Percentiles rank a stretch among this genome's conserved stretches.
Evolutionary conservation across 1,140 invertebrate species (phyloP).

Genomic region (Portunus trituberculatus): DNA sequence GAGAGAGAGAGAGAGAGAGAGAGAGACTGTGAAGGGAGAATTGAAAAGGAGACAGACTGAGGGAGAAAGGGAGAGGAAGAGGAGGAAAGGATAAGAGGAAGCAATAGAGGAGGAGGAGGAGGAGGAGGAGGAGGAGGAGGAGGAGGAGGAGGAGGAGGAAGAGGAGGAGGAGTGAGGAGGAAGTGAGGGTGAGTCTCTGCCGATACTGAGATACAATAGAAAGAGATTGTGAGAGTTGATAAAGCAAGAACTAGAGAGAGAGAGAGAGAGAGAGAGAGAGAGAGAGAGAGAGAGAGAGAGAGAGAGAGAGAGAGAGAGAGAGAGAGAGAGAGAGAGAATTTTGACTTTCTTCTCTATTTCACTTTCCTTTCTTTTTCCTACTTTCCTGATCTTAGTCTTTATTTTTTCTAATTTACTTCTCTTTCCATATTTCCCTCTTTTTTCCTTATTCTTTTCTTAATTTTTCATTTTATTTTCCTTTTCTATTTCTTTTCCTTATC

Average conservation of each 20-base stretch:
- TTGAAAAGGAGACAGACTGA: neutral
- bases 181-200: too few species aligned
- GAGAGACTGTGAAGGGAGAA: neutral
- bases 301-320: neutral
- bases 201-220: too few species aligned
- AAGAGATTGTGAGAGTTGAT: too few species aligned
- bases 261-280: neutral
- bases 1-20: neutral
- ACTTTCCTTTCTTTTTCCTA: neutral
- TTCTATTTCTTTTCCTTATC: neutral
- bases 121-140: neutral
- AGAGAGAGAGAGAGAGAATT: neutral
- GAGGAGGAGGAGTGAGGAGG: neutral
- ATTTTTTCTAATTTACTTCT: too few species aligned
- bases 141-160: neutral
- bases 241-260: neutral
- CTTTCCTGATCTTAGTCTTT: neutral
- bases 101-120: neutral
- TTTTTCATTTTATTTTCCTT: too few species aligned
- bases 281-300: neutral
- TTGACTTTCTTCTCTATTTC: neutral
- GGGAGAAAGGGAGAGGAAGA: slow-evolving; percentile 17
- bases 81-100: neutral
- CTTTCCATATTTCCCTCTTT: too few species aligned
- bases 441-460: too few species aligned